Evolutionary conservation across 2,113 vertebrate genomes (phyloP).

Genomic region (Hiodon tergisus): DNA sequence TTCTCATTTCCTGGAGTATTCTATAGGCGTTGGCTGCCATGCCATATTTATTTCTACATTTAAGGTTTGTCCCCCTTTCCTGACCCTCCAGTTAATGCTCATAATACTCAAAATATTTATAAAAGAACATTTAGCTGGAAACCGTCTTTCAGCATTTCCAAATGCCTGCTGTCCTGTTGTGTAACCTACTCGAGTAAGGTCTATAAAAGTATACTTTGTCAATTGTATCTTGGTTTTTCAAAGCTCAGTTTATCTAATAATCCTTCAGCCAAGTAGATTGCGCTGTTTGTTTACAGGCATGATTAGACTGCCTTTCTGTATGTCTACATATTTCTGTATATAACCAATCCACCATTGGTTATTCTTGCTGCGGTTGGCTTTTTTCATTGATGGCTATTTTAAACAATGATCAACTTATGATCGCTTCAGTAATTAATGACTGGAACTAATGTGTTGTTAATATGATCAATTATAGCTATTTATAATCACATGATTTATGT

Average conservation of each 20-base stretch:
- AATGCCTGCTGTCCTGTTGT: not conserved
- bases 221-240: not conserved
- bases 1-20: no score
- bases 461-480: not conserved
- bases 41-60: not conserved
- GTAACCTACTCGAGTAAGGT: not conserved
- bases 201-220: not conserved
- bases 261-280: no score
- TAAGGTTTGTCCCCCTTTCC: not conserved
- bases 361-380: no score
- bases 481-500: no score
- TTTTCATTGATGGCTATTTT: no score
- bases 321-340: no score
- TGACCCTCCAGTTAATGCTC: not conserved
- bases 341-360: no score
- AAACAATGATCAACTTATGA: no score
- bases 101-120: not conserved
- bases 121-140: not conserved
- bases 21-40: not conserved
- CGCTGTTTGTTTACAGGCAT: no score
- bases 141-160: not conserved
- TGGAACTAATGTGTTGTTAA: not conserved
- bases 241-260: not conserved
- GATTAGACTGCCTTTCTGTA: no score
- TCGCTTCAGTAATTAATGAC: no score